Percentiles rank a stretch among this genome's conserved stretches.
Evolutionary conservation across 2,888 invertebrate species (phyloP).

Genomic region (Panzeria rudis): DNA sequence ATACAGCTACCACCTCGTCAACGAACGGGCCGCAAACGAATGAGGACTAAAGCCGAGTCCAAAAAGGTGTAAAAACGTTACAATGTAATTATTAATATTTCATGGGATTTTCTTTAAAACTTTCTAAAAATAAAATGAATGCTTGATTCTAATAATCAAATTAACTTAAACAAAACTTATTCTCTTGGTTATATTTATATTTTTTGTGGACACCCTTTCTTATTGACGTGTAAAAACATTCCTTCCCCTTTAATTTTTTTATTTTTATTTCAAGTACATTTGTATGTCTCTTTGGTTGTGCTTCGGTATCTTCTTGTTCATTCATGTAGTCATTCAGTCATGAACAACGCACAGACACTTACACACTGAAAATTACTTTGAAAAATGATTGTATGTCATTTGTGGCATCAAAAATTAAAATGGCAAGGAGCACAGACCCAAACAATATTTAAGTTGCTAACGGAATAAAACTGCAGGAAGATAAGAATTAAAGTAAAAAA

Average conservation of each 20-base stretch:
- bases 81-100: no score
- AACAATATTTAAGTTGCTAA: constrained; percentile 38
- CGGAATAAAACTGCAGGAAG: background rate
- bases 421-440: constrained; percentile 3
- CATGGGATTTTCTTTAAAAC: no score
- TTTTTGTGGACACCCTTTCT: constrained; percentile 7
- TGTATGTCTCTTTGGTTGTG: background rate
- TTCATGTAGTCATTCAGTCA: constrained; percentile 44
- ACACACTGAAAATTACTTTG: constrained; percentile 28
- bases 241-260: background rate
- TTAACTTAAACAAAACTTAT: no score
- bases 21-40: no score
- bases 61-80: no score
- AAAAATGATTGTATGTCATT: constrained; percentile 51
- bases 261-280: background rate
- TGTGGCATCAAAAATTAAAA: constrained; percentile 58
- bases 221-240: background rate
- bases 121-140: no score
- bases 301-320: constrained; percentile 37
- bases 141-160: no score
- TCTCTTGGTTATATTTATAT: no score
- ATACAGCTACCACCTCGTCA: no score
- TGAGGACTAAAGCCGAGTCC: no score
- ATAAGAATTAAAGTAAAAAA: background rate
- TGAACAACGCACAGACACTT: constrained; percentile 20